Evolutionary conservation across 1,140 invertebrate species (phyloP).

Genomic region (Akabosia matsudoensis): DNA sequence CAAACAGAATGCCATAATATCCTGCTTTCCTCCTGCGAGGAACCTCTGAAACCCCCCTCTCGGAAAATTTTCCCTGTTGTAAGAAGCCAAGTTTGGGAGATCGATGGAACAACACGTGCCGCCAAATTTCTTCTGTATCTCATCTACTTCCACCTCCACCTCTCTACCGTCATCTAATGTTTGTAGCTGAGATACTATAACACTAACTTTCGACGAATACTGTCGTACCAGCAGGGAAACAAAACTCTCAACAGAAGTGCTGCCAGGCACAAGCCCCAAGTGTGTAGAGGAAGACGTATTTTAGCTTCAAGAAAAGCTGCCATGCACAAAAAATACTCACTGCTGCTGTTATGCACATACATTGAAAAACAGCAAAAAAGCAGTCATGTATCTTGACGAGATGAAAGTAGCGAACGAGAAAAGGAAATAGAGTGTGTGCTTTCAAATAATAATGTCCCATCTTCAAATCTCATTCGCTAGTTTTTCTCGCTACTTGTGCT

Average conservation of each 20-base stretch:
- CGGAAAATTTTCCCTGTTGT: not conserved
- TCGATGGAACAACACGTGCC: constrained; percentile 40
- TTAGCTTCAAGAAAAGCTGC: constrained; percentile 37
- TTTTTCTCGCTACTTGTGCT: not conserved
- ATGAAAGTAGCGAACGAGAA: not conserved
- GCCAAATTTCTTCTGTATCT: constrained; percentile 36
- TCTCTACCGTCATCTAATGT: no score
- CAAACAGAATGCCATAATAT: not conserved
- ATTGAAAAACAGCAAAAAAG: not conserved
- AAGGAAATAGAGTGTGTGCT: not conserved
- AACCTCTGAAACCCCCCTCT: not conserved
- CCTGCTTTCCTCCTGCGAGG: not conserved
- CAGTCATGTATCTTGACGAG: not conserved
- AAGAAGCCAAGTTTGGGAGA: constrained; percentile 27
- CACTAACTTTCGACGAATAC: no score
- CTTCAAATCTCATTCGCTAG: not conserved
- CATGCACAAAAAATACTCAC: constrained; percentile 20
- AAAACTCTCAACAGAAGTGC: no score
- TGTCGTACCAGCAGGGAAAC: no score
- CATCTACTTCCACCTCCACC: constrained; percentile 12
- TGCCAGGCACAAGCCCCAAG: no score
- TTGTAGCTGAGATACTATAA: no score
- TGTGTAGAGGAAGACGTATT: no score
- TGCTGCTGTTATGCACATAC: not conserved
- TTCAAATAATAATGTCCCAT: constrained; percentile 9